A percentile compares a stretch with the other conserved stretches of the same genome.
Conservation (phyloP, 2,113 vertebrate species). For the Lepisosteus osseus region DNA sequence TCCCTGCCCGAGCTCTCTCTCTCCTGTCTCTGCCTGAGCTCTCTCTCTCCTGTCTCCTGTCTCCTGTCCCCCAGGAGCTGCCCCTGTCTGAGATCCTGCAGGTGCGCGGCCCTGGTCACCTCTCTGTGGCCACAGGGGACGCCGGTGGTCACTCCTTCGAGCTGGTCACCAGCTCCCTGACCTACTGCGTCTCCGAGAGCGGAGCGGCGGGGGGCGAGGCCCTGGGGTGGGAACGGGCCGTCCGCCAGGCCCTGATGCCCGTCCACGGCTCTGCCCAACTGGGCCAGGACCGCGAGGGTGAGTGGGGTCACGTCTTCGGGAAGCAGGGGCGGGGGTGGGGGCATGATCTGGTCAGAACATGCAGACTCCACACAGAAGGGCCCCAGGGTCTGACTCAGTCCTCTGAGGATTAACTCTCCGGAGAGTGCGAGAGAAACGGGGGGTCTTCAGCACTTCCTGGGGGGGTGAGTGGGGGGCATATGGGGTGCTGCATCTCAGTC, state of each 20-base stretch:
- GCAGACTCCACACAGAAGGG: no score
- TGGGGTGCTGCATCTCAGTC: no score
- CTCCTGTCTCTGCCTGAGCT: no score
- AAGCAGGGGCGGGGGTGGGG: not conserved
- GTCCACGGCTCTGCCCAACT: constrained; percentile 36
- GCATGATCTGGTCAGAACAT: not conserved
- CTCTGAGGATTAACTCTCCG: no score
- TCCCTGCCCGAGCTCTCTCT: no score
- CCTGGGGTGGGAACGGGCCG: constrained; percentile 49
- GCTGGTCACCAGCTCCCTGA: constrained; percentile 51
- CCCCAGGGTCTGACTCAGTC: no score
- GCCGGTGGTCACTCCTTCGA: constrained; percentile 48
- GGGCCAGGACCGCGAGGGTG: constrained; percentile 16
- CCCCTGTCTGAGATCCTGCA: constrained; percentile 61
- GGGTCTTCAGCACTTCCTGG: not conserved
- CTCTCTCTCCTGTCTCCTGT: not conserved
- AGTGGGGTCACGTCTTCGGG: not conserved
- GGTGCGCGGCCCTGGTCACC: constrained; percentile 47
- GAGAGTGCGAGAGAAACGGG: not conserved
- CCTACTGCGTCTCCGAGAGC: constrained; percentile 52
- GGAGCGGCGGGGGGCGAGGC: constrained; percentile 14
- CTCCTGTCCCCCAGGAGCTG: constrained; percentile 49
- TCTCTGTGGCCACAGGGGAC: constrained; percentile 25
- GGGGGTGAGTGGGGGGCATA: not conserved
- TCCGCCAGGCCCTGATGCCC: constrained; percentile 64